A percentile compares a stretch with the other conserved stretches of the same genome.
Conservation (phyloP, 1,140 invertebrate genomes). For the Ostrea edulis region DNA sequence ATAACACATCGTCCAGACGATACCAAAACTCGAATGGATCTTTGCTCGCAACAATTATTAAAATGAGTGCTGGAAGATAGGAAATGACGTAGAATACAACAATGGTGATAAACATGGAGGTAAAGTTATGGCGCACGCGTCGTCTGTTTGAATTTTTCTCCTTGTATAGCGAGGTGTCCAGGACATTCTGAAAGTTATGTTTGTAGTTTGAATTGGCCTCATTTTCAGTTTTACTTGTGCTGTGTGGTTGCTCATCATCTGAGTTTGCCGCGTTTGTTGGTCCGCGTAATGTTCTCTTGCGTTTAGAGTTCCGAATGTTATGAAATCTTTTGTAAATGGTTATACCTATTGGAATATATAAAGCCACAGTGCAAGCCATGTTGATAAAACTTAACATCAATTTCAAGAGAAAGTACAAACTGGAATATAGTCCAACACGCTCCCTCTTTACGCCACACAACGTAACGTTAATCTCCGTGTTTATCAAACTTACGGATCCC, state of each 20-base stretch:
- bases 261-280: neutral
- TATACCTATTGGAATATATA: constrained; percentile 37
- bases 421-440: neutral
- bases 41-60: neutral
- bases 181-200: neutral
- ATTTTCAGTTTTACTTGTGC: neutral
- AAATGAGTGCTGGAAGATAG: neutral
- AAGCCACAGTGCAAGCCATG: constrained; percentile 10
- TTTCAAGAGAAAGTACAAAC: neutral
- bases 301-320: constrained; percentile 24
- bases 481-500: neutral
- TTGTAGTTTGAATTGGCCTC: neutral
- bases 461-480: neutral
- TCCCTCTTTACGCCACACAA: neutral
- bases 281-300: neutral
- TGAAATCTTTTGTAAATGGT: constrained; percentile 10
- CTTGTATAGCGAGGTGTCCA: neutral
- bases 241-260: neutral
- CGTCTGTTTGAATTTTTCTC: constrained; percentile 9
- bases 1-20: neutral
- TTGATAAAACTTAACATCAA: neutral
- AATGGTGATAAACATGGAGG: constrained; percentile 19
- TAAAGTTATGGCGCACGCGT: constrained; percentile 22
- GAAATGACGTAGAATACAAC: constrained; percentile 16
- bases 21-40: neutral